phyloP scores from a whole-genome alignment of 30 jellyfish, hydroid and myxozoan species.

The Aurelia coerulea region DNA sequence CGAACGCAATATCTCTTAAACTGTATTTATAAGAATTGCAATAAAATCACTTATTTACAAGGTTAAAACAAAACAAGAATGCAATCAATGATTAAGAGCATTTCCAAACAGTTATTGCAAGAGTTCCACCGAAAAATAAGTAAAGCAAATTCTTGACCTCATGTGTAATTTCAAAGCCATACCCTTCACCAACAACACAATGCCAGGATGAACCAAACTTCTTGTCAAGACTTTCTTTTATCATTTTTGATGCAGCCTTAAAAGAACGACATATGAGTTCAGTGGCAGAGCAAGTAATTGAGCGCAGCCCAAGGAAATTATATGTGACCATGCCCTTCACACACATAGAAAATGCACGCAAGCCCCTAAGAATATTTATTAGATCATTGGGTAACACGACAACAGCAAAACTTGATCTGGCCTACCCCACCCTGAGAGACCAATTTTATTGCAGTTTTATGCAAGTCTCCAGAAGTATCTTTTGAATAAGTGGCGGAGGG shows the following conservation, averaged over 20 bases:
- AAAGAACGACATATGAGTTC: background rate
- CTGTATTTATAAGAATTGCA: no score
- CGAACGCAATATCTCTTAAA: background rate
- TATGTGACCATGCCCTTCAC: no score
- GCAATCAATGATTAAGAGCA: constrained; percentile 63
- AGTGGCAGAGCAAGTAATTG: no score
- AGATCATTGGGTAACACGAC: no score
- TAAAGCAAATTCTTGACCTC: constrained; percentile 89
- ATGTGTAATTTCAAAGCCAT: constrained; percentile 92
- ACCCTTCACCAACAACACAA: constrained; percentile 98
- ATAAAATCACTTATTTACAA: constrained; percentile 2
- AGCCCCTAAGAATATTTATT: no score
- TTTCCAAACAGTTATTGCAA: constrained; percentile 95
- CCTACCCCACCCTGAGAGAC: no score
- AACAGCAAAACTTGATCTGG: no score
- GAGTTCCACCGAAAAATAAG: constrained; percentile 95
- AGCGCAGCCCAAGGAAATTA: no score
- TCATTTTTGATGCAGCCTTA: constrained; percentile 97
- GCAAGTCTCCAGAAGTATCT: no score
- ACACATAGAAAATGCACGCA: no score
- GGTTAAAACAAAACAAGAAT: background rate
- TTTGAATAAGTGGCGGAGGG: no score
- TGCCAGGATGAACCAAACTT: constrained; percentile 99
- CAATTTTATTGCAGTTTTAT: no score
- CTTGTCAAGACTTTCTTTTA: constrained; percentile 93